Percentiles rank a stretch among this genome's conserved stretches.
These are phyloP conservation scores for Cataglyphis livida DNA, from an alignment of 2,888 invertebrate species.

Conservation along the genomic window DNA sequence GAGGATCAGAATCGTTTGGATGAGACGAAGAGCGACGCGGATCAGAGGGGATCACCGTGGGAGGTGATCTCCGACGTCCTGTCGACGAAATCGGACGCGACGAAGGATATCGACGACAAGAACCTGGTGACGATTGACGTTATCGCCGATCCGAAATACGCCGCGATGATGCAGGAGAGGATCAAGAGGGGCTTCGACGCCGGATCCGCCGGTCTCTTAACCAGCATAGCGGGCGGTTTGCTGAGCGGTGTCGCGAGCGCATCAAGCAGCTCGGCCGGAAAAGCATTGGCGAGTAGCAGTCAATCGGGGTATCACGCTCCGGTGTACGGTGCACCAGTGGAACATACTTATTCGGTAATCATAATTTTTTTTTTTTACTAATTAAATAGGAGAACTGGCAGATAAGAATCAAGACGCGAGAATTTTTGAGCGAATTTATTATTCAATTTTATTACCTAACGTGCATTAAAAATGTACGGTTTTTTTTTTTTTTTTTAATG, in stretches of 20 bases:
- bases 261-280: slow-evolving; percentile 77
- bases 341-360: slow-evolving; percentile 62
- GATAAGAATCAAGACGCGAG: too few species aligned
- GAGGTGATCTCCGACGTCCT: slow-evolving; percentile 56
- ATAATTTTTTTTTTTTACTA: slow-evolving; percentile 36
- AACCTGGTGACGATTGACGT: slow-evolving; percentile 66
- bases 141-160: slow-evolving; percentile 75
- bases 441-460: too few species aligned
- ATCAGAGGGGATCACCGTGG: slow-evolving; percentile 28
- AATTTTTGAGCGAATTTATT: too few species aligned
- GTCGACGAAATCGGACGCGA: slow-evolving; percentile 61
- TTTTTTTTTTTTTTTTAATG: slow-evolving; percentile 9
- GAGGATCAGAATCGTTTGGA: background rate
- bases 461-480: too few species aligned
- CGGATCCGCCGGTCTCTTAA: slow-evolving; percentile 77
- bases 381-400: too few species aligned
- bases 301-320: slow-evolving; percentile 35
- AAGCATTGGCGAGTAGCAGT: slow-evolving; percentile 63
- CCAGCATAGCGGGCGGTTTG: slow-evolving; percentile 81
- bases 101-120: slow-evolving; percentile 71
- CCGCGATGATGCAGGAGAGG: slow-evolving; percentile 78
- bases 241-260: slow-evolving; percentile 81
- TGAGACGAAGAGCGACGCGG: slow-evolving; percentile 45
- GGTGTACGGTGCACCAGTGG: slow-evolving; percentile 51
- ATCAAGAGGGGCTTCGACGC: slow-evolving; percentile 72